Conservation (phyloP, 1,140 invertebrate genomes). For the Oppia nitens region DNA sequence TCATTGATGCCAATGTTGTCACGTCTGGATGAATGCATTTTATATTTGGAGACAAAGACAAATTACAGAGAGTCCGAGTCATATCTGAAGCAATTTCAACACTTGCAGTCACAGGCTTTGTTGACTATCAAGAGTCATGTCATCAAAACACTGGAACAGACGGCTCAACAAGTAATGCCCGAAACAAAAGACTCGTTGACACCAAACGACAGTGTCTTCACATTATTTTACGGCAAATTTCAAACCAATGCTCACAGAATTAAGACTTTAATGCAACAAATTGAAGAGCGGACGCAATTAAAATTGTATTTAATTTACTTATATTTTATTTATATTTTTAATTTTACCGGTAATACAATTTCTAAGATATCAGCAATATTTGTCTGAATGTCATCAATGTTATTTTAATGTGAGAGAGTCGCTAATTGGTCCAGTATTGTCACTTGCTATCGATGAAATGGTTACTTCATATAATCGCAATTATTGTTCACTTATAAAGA, state of each 20-base stretch:
- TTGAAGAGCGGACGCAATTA: constrained; percentile 53
- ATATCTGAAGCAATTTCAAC: constrained; percentile 35
- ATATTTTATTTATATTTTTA: constrained; percentile 13
- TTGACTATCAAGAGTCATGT: constrained; percentile 22
- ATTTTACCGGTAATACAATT: constrained; percentile 6
- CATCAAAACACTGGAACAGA: constrained; percentile 27
- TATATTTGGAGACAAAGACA: constrained; percentile 55
- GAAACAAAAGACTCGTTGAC: constrained; percentile 23
- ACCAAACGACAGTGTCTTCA: constrained; percentile 53
- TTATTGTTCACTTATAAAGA: constrained; percentile 68
- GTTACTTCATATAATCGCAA: constrained; percentile 52
- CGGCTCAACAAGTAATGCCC: constrained; percentile 43
- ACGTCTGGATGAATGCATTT: constrained; percentile 68
- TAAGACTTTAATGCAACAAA: constrained; percentile 55
- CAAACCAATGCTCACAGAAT: constrained; percentile 67
- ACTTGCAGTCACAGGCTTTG: constrained; percentile 22
- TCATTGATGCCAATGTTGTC: constrained; percentile 59
- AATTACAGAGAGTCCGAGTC: constrained; percentile 51
- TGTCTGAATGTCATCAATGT: constrained; percentile 64
- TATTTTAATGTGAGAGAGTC: constrained; percentile 59
- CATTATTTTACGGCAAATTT: constrained; percentile 84
- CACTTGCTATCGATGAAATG: constrained; percentile 52
- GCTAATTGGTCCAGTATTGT: constrained; percentile 54
- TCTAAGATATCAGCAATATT: constrained; percentile 48
- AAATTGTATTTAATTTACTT: constrained; percentile 23